Conservation (phyloP, 2,113 vertebrate genomes). For the Myotis brandtii region DNA sequence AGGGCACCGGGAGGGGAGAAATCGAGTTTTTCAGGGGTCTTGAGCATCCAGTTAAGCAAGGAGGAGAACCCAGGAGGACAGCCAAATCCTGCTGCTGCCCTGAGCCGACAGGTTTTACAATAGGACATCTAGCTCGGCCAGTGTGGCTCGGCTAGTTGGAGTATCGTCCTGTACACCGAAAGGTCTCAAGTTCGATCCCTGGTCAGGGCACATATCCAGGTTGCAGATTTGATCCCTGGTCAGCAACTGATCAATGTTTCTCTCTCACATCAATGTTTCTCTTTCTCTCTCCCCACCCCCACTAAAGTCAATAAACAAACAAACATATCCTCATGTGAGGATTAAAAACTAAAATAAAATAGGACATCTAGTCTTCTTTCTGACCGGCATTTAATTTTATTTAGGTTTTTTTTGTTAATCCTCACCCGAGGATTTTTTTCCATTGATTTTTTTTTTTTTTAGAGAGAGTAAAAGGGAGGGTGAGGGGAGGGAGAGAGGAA, state of each 20-base stretch:
- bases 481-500: no score
- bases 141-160: neutral
- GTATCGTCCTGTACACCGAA: neutral
- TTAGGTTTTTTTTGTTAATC: neutral
- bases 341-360: neutral
- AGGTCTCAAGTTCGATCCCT: neutral
- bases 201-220: neutral
- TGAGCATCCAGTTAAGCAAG: neutral
- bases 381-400: neutral
- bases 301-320: neutral
- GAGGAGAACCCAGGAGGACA: neutral
- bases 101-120: neutral
- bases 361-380: neutral
- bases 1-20: accelerated
- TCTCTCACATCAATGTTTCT: neutral
- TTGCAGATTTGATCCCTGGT: neutral
- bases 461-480: no score
- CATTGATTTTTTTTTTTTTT: no score
- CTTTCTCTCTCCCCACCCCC: no score
- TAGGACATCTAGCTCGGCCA: neutral
- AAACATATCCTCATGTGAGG: neutral
- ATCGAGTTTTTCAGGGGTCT: neutral
- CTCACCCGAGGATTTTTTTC: no score
- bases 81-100: neutral
- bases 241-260: neutral